Conservation (phyloP, 2,888 invertebrate genomes). For the Acleris literana region DNA sequence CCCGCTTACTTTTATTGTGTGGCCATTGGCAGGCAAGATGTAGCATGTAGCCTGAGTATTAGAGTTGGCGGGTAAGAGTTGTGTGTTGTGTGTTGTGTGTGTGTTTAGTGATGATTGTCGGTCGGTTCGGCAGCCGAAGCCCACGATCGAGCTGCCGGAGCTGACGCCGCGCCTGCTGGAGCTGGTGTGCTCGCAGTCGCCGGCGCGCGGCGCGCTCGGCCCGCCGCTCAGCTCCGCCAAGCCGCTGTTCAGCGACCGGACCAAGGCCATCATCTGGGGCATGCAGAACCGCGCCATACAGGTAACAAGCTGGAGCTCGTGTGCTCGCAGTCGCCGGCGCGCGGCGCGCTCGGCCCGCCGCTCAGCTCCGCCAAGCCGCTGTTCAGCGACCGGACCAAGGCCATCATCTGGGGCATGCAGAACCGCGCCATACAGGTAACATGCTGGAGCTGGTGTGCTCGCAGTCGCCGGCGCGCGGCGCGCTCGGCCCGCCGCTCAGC, state of each 20-base stretch:
- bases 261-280: slow-evolving; percentile 98
- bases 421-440: slow-evolving; percentile 94
- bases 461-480: no score
- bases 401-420: slow-evolving; percentile 99
- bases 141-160: slow-evolving; percentile 65
- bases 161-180: slow-evolving; percentile 63
- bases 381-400: slow-evolving; percentile 92
- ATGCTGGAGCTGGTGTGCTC: no score
- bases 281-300: slow-evolving; percentile 99
- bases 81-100: no score
- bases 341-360: slow-evolving; percentile 61
- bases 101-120: not conserved
- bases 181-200: slow-evolving; percentile 71
- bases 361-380: slow-evolving; percentile 77
- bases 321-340: slow-evolving; percentile 69
- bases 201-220: slow-evolving; percentile 64
- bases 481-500: no score
- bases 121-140: slow-evolving; percentile 53
- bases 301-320: no score
- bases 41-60: no score
- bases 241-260: slow-evolving; percentile 91
- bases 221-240: slow-evolving; percentile 55
- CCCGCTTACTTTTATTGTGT: no score
- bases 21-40: no score
- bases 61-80: no score